Evolutionary conservation across 2,113 vertebrate species (phyloP), one percentile per base, ranked within the genome.

Genomic region (Perccottus glenii): DNA sequence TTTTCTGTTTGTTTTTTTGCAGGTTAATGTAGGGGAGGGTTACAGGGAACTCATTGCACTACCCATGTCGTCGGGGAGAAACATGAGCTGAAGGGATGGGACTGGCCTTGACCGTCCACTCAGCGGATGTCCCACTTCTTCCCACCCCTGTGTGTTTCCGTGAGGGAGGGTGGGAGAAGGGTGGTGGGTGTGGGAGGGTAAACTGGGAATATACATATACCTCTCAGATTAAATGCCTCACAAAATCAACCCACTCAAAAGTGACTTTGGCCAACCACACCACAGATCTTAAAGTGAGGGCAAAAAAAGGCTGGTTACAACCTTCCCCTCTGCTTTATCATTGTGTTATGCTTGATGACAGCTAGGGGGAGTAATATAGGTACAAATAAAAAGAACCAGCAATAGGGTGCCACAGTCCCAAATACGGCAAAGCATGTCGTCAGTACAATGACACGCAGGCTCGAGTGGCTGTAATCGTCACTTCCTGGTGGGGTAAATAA

Each of bases 1-100:
- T 11, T 43, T 4, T 36, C 1, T 11, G 0, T 42, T 45, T 6
- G 15, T 40, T 27, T 19, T 53, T 65, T 7, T 36, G 2, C 84
- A 95, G 95, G 94, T 94, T 90, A 89, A 90, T 91, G 87, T 92
- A 86, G 89, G 87, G 89, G 92, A 94, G 93, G 94, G 92, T 93
- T 89, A 90, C 93, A 88, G 93, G 88, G 72, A 93, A 91, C 85
- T 92, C 91, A 92, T 94, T 91, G 91, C 92, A 89, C 91, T 92
- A 92, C 91, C 94, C 94, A 94, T 93, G 91, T 89, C 62, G 32
- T 89, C 33, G 88, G 93, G 93, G 92, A 92, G 92, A 90, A 89
- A 91, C 89, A 80, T 46, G 67, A 79, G 77, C 80, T 78, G 90
- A 92, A 92, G 84, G 84, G 88, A 88, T 27, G 69, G 82, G 84